Percentiles rank a stretch among this genome's conserved stretches.
These are phyloP conservation scores for Calyptomena viridis DNA, from an alignment of 2,113 vertebrate species.

Conservation along the genomic window DNA sequence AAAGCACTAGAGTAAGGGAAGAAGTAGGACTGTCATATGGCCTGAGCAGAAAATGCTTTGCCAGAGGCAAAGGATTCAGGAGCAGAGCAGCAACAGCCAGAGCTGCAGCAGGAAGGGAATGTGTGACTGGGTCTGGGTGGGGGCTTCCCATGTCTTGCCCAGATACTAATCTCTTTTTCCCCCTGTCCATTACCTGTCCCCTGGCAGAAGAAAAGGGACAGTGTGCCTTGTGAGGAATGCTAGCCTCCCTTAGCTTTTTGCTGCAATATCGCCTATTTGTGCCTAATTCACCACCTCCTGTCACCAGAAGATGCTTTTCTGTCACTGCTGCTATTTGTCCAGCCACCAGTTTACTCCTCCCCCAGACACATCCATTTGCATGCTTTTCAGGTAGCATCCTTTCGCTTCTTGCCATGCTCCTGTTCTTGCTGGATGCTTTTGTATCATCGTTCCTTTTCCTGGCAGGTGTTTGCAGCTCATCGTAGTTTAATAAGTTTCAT, in stretches of 20 bases:
- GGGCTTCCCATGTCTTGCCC: neutral
- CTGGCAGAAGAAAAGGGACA: neutral
- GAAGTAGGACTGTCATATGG: neutral
- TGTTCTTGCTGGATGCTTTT: neutral
- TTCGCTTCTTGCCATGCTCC: neutral
- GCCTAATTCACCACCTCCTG: neutral
- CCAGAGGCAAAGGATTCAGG: neutral
- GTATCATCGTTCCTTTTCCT: neutral
- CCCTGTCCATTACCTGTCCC: neutral
- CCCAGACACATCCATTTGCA: neutral
- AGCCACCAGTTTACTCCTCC: neutral
- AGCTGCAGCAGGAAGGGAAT: neutral
- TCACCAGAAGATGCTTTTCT: neutral
- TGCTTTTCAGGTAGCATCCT: neutral
- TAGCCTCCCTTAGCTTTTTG: neutral
- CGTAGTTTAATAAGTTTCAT: neutral
- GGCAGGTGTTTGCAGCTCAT: neutral
- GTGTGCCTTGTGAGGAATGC: neutral
- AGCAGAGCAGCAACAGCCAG: neutral
- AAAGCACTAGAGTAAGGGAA: neutral
- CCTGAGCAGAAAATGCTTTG: neutral
- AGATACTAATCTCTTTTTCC: neutral
- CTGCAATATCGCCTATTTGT: neutral
- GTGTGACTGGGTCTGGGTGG: fast-evolving
- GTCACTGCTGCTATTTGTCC: neutral